Conservation (phyloP, 2,888 invertebrate genomes). For the Tachina grossa region DNA sequence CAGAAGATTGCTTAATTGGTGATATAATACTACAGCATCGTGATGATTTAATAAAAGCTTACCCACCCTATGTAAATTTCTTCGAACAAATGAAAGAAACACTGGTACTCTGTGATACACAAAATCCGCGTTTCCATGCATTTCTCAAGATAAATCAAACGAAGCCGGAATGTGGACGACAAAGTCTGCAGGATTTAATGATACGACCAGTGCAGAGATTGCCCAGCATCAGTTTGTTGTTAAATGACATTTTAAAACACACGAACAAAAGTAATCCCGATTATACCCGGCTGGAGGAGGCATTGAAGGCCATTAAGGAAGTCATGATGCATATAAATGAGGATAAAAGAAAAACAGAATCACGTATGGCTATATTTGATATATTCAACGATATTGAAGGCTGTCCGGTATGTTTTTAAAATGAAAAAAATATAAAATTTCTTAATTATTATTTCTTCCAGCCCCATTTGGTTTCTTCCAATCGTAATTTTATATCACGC, state of each 20-base stretch:
- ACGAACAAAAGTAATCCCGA: constrained; percentile 95
- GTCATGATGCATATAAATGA: constrained; percentile 99
- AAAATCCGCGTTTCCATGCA: constrained; percentile 98
- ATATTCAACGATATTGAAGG: constrained; percentile 99
- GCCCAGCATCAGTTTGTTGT: constrained; percentile 96
- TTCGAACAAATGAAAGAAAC: constrained; percentile 98
- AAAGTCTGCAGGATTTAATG: constrained; percentile 96
- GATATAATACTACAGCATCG: constrained; percentile 94
- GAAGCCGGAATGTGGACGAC: constrained; percentile 97
- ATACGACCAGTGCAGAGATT: constrained; percentile 99
- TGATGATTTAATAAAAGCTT: constrained; percentile 94
- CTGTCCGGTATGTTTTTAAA: constrained; percentile 89
- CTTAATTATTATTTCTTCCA: constrained; percentile 77
- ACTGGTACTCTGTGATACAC: constrained; percentile 94
- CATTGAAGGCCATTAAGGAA: constrained; percentile 93
- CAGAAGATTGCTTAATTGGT: constrained; percentile 93
- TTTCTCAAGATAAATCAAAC: constrained; percentile 98
- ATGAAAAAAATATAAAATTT: neutral
- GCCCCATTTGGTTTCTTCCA: constrained; percentile 96
- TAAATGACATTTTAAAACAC: constrained; percentile 96
- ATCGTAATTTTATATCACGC: constrained; percentile 93
- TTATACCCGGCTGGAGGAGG: constrained; percentile 91
- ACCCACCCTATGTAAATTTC: constrained; percentile 99
- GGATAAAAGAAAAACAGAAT: constrained; percentile 98
- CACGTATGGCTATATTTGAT: constrained; percentile 97